Conservation (phyloP, 1,140 invertebrate species). For the Macrotrachela quadricornifera region DNA sequence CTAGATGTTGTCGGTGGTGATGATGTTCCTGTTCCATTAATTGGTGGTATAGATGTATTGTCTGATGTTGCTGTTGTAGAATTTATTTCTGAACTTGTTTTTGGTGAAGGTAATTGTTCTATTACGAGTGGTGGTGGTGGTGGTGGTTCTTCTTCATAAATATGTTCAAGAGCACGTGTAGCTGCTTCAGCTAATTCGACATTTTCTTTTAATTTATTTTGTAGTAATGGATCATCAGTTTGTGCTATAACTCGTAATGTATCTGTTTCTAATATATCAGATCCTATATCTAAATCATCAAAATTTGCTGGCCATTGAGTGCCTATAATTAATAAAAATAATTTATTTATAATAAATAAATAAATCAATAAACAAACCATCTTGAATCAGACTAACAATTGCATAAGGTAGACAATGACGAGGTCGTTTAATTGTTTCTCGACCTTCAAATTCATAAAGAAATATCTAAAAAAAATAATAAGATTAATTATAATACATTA, state of each 20-base stretch:
- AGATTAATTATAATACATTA: background rate
- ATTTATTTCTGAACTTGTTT: too few species aligned
- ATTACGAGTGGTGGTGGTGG: too few species aligned
- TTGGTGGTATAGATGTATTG: background rate
- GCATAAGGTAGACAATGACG: slow-evolving; percentile 1
- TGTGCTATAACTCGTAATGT: background rate
- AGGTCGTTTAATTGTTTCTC: background rate
- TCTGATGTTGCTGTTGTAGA: too few species aligned
- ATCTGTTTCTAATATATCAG: too few species aligned
- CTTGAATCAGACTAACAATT: background rate
- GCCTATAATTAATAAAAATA: too few species aligned
- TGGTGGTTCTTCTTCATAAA: too few species aligned
- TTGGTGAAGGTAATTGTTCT: too few species aligned
- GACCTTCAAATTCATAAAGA: slow-evolving; percentile 4
- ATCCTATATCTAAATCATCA: background rate
- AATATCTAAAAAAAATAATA: background rate
- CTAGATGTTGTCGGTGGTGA: background rate
- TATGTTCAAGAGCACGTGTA: too few species aligned
- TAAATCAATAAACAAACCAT: background rate
- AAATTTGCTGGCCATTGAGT: slow-evolving; percentile 1
- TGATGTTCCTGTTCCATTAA: background rate
- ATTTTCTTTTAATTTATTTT: background rate
- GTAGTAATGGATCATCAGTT: background rate
- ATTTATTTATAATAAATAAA: too few species aligned
- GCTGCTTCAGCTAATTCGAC: background rate